These are phyloP conservation scores for Cyprinella venusta DNA, from an alignment of 2,797 vertebrate species.

Conservation along the genomic window DNA sequence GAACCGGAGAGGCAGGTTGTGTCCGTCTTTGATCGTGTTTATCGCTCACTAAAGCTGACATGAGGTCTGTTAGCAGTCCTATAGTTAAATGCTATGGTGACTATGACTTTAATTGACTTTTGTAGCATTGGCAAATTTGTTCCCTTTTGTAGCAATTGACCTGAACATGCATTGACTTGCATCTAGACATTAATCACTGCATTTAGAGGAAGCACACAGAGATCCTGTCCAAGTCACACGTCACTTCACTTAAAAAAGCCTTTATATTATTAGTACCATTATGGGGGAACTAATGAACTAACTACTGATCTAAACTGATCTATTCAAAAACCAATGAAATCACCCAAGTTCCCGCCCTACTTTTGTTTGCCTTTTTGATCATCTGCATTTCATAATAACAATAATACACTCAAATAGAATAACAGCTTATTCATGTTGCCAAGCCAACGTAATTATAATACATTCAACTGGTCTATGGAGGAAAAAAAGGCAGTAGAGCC, in stretches of 20 bases:
- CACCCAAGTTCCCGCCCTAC: too few species aligned
- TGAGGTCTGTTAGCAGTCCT: neutral
- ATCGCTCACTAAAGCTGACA: slow-evolving; percentile 1
- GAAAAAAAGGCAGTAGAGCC: neutral
- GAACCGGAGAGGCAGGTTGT: slow-evolving; percentile 34
- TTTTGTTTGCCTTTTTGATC: too few species aligned
- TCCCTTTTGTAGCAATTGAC: neutral
- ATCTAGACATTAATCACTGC: slow-evolving; percentile 55
- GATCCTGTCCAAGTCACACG: neutral
- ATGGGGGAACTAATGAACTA: too few species aligned
- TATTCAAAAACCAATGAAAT: too few species aligned
- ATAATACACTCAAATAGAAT: neutral
- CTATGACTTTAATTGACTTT: neutral
- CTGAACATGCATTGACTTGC: slow-evolving; percentile 44
- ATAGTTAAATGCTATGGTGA: neutral
- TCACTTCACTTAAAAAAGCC: neutral
- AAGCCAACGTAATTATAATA: neutral
- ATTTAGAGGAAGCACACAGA: neutral
- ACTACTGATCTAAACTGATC: too few species aligned
- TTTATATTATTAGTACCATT: too few species aligned
- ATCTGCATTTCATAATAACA: neutral
- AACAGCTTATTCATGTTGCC: neutral
- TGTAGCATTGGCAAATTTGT: neutral
- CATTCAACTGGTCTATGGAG: neutral
- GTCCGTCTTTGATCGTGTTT: slow-evolving; percentile 40